Base-by-base conservation (phyloP, 2,797 vertebrate genomes). In the Parauchenoglanis ngamensis region DNA sequence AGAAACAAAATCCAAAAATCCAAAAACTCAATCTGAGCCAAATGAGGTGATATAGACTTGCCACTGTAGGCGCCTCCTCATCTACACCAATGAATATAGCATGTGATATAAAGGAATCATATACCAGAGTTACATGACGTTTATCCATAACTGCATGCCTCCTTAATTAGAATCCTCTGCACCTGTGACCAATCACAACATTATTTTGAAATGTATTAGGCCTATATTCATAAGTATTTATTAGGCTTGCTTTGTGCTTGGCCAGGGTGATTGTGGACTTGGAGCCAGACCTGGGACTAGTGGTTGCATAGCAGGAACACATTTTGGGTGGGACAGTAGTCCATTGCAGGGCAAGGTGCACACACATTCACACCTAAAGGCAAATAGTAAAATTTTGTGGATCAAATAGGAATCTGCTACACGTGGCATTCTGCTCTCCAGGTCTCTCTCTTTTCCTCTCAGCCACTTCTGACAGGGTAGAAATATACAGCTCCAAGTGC, bases 321-420 rank as follows among this genome's bases (percentile, higher is more conserved):
- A 52, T 76, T 40, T 46, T 31, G 46, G 25, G 46, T 5, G 12
- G 15, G 54, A 13, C 19, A 40, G 7, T 8, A 11, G 56, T 61
- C 35, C 35, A 0, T 44, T 35, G 28, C 56, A 46, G 79, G 25
- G 35, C 23, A 65, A 63, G 7, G 59, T 82, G 28, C 75, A 44
- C 2, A 61, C 35, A 46, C 7, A 17, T 82, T 49, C 40, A 44
- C 31, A 79, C 19, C 31, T 23, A 35, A 59, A 31, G 19, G 23
- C 54, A 78, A 57, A 35, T 35, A 35, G 35, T 35, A 35, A 35
- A 35, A 35, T 35, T 35, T 35, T 57, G 8, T 57, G 76, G 65
- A 86, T 86, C 84, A 90, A 90, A 90, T 87, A 91, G 88, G 91
- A 89, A 89, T 76, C 86, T 88, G 72, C 77, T 87, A 57, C 31